Evolutionary conservation across 2,888 invertebrate species (phyloP).

Genomic region (Drosophila diplacantha): DNA sequence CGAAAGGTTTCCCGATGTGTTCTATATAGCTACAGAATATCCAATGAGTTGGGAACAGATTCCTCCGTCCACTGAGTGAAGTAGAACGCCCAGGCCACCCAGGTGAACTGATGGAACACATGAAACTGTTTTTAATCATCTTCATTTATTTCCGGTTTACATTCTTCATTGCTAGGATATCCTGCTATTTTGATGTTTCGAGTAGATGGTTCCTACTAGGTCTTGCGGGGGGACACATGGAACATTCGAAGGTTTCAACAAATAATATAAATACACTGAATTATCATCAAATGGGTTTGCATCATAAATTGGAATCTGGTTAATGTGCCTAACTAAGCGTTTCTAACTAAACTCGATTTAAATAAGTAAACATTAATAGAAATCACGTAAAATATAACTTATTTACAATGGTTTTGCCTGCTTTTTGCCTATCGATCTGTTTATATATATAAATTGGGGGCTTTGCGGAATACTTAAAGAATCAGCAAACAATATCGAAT

Average conservation of each 20-base stretch:
- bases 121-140: slow-evolving; percentile 4
- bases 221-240: not conserved
- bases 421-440: not conserved
- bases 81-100: slow-evolving; percentile 5
- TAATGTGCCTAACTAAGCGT: slow-evolving; percentile 43
- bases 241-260: slow-evolving; percentile 17
- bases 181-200: slow-evolving; percentile 19
- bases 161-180: slow-evolving; percentile 27
- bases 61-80: not conserved
- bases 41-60: slow-evolving; percentile 1
- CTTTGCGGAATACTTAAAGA: slow-evolving; percentile 21
- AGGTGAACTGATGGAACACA: not conserved
- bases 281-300: slow-evolving; percentile 21
- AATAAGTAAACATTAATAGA: slow-evolving; percentile 43
- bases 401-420: slow-evolving; percentile 17
- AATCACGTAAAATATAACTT: slow-evolving; percentile 31
- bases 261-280: slow-evolving; percentile 30
- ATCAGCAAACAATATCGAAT: slow-evolving; percentile 23
- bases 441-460: not conserved
- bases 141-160: slow-evolving; percentile 31
- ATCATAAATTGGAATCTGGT: slow-evolving; percentile 59
- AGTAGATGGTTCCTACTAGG: slow-evolving; percentile 7
- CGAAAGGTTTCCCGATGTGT: slow-evolving; percentile 48
- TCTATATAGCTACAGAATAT: slow-evolving; percentile 22
- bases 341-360: slow-evolving; percentile 50